Percentiles rank a stretch among this genome's conserved stretches.
Evolutionary conservation across 2,888 invertebrate genomes (phyloP).

Genomic region (Rhagonycha fulva): DNA sequence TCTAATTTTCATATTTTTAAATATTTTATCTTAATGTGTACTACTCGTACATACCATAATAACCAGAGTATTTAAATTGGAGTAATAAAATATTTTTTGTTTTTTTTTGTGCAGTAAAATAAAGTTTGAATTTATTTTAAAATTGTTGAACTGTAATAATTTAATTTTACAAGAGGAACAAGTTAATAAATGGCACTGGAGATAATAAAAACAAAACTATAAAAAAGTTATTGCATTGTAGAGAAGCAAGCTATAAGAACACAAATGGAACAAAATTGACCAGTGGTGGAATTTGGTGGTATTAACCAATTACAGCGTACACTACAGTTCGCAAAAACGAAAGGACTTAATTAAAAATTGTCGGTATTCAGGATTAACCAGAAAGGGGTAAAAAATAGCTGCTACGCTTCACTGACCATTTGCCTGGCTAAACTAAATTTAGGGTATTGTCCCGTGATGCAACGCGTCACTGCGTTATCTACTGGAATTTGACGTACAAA

Average conservation of each 20-base stretch:
- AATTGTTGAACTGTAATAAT: background rate
- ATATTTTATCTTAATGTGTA: background rate
- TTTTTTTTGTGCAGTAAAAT: background rate
- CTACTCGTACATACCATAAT: no score
- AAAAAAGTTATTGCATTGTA: background rate
- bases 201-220: slow-evolving; percentile 1
- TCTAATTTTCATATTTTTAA: background rate
- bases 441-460: slow-evolving; percentile 28
- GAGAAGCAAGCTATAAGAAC: slow-evolving; percentile 14
- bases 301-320: slow-evolving; percentile 27
- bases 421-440: slow-evolving; percentile 25
- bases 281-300: slow-evolving; percentile 22
- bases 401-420: slow-evolving; percentile 23
- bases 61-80: no score
- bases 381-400: slow-evolving; percentile 28
- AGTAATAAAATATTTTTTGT: no score
- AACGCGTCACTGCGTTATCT: slow-evolving; percentile 28
- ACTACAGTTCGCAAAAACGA: slow-evolving; percentile 25
- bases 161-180: background rate
- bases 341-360: slow-evolving; percentile 31
- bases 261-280: slow-evolving; percentile 26
- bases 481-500: slow-evolving; percentile 27
- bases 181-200: background rate
- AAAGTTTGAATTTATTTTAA: background rate
- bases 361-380: slow-evolving; percentile 28